Evolutionary conservation across 2,113 vertebrate species (phyloP).

Genomic region (Nothobranchius kuhntae): DNA sequence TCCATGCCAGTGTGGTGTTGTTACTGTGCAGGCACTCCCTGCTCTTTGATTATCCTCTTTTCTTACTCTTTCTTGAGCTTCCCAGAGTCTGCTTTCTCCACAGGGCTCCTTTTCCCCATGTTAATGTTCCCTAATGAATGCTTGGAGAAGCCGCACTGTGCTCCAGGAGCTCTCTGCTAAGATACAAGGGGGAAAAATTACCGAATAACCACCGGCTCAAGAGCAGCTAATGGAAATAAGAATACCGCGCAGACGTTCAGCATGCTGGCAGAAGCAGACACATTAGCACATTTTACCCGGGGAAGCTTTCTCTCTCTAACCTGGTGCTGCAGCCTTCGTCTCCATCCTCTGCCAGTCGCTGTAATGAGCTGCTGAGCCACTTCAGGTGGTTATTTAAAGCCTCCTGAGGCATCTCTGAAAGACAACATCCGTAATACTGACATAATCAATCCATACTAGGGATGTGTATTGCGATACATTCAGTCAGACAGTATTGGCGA

Average conservation of each 20-base stretch:
- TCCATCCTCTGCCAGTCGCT: slow-evolving; percentile 73
- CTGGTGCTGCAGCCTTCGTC: slow-evolving; percentile 48
- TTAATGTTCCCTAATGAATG: slow-evolving; percentile 62
- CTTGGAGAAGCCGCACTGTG: slow-evolving; percentile 43
- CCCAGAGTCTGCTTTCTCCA: slow-evolving; percentile 30
- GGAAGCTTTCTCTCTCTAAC: slow-evolving; percentile 44
- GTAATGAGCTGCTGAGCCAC: slow-evolving; percentile 80
- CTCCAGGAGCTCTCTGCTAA: slow-evolving; percentile 49
- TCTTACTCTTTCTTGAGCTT: slow-evolving; percentile 17
- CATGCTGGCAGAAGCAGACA: slow-evolving; percentile 25
- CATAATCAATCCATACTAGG: slow-evolving; percentile 2
- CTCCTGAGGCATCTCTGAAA: slow-evolving; percentile 79
- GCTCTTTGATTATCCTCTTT: slow-evolving; percentile 13
- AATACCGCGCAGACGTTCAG: slow-evolving; percentile 33
- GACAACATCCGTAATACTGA: slow-evolving; percentile 22
- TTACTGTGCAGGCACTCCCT: neutral
- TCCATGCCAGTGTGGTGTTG: neutral
- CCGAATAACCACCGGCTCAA: slow-evolving; percentile 56
- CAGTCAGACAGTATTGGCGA: no score
- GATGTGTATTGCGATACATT: no score
- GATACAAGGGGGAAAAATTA: slow-evolving; percentile 51
- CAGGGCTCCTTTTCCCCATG: slow-evolving; percentile 24
- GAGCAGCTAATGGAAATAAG: slow-evolving; percentile 56
- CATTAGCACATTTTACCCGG: slow-evolving; percentile 38
- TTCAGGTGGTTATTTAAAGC: slow-evolving; percentile 79